Evolutionary conservation across 2,888 invertebrate genomes (phyloP).

Genomic region (Caradrina kadenii): DNA sequence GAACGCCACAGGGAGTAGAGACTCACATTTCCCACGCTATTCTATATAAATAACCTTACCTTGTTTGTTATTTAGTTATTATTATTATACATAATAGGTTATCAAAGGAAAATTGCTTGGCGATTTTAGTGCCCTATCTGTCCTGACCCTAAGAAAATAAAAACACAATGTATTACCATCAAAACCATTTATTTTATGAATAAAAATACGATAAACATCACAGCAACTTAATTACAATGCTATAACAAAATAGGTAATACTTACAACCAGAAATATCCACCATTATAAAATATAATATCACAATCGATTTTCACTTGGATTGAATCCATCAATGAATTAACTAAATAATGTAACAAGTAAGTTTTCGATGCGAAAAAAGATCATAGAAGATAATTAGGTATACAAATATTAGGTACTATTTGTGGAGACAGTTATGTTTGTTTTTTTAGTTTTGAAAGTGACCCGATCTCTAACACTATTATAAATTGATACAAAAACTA

Average conservation of each 20-base stretch:
- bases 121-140: neutral
- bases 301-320: constrained; percentile 62
- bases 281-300: constrained; percentile 63
- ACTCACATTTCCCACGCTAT: no score
- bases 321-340: constrained; percentile 50
- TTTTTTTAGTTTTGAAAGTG: constrained; percentile 15
- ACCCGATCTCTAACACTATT: neutral
- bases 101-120: no score
- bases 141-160: neutral
- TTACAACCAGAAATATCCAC: constrained; percentile 60
- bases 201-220: constrained; percentile 59
- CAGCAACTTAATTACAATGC: constrained; percentile 60
- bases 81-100: no score
- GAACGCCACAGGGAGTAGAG: no score
- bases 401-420: constrained; percentile 1
- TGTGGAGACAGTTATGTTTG: constrained; percentile 10
- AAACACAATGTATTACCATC: constrained; percentile 27
- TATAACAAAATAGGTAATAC: constrained; percentile 58
- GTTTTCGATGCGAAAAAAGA: constrained; percentile 31
- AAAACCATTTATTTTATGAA: constrained; percentile 58
- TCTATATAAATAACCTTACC: no score
- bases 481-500: constrained; percentile 1
- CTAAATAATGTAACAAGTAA: constrained; percentile 23
- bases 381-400: constrained; percentile 6
- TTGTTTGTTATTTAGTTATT: no score